Evolutionary conservation across 2,797 vertebrate genomes (phyloP), one percentile per base, ranked within the genome.

Genomic region (Streptopelia turtur): DNA sequence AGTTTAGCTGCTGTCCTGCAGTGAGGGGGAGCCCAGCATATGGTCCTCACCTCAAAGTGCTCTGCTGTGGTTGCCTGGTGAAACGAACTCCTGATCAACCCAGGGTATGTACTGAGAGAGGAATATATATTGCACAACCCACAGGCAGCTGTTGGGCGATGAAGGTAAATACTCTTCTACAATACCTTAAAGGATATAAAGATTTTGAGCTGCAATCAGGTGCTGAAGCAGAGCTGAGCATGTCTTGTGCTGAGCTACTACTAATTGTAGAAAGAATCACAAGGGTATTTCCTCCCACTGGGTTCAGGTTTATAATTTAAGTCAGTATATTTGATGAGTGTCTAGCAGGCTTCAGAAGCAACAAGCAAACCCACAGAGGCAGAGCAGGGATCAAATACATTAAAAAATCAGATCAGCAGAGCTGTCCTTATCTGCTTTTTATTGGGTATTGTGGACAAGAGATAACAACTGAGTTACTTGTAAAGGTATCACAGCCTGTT

Each of bases 91-190:
- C 59, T 63, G n/a, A 4, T 37, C 43, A 31, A 31, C 13, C 33
- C 45, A 49, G n/a, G 6, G 9, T 9, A 25, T 2, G 8, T 15
- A 23, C 4, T 13, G 56, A 47, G 47, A 33, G 16, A 6, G 11
- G 27, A 64, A 60, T 13, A 35, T 1, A 1, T 1, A 3, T 14
- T 30, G 41, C 4, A 2, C 1, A 23, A 56, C 16, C 7, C 10
- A 5, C 0, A 0, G 52, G 20, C 45, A 11, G 13, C 37, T 79
- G 23, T 55, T 69, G 39, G 30, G 6, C 9, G 33, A 4, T 24
- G 50, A 30, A 39, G 3, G 30, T 8, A 65, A 90, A 68, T 37
- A 3, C 20, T 31, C 23, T 53, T 35, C 16, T 37, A 27, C 15
- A 33, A 1, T 14, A 24, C 5, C 2, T 50, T 66, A 33, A 65